Conservation (phyloP, 2,113 vertebrate species). For the Caranx ignobilis region DNA sequence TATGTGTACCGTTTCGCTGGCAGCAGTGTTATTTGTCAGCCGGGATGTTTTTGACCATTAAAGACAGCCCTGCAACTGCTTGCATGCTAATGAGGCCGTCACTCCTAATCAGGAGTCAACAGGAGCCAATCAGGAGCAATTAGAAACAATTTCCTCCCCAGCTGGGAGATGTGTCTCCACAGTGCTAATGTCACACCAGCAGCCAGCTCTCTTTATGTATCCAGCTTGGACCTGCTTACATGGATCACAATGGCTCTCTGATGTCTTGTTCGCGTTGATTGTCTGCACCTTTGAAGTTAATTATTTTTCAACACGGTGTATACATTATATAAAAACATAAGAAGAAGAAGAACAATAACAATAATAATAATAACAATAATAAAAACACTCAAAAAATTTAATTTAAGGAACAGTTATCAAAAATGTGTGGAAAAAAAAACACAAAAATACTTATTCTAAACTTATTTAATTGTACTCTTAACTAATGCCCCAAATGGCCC, state of each 20-base stretch:
- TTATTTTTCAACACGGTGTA: too few species aligned
- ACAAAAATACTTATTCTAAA: too few species aligned
- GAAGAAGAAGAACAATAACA: too few species aligned
- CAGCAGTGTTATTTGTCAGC: constrained; percentile 51
- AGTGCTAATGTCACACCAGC: constrained; percentile 53
- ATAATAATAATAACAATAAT: too few species aligned
- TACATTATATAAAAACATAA: too few species aligned
- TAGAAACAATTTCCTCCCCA: constrained; percentile 77
- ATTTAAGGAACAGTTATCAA: background rate
- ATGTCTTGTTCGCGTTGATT: constrained; percentile 39
- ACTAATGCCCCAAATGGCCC: too few species aligned
- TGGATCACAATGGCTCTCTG: constrained; percentile 36
- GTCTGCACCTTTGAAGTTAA: background rate
- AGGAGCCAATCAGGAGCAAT: constrained; percentile 85
- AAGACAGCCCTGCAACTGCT: constrained; percentile 45
- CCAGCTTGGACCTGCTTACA: constrained; percentile 36
- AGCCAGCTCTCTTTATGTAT: constrained; percentile 44
- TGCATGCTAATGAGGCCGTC: constrained; percentile 75
- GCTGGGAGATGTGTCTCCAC: constrained; percentile 68
- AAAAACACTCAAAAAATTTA: too few species aligned
- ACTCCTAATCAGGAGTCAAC: constrained; percentile 81
- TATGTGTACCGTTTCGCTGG: constrained; percentile 8
- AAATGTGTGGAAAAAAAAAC: too few species aligned
- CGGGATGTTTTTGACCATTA: constrained; percentile 49
- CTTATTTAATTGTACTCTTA: too few species aligned